Evolutionary conservation across 2,113 vertebrate species (phyloP).

Genomic region (Ardeotis arabs): DNA sequence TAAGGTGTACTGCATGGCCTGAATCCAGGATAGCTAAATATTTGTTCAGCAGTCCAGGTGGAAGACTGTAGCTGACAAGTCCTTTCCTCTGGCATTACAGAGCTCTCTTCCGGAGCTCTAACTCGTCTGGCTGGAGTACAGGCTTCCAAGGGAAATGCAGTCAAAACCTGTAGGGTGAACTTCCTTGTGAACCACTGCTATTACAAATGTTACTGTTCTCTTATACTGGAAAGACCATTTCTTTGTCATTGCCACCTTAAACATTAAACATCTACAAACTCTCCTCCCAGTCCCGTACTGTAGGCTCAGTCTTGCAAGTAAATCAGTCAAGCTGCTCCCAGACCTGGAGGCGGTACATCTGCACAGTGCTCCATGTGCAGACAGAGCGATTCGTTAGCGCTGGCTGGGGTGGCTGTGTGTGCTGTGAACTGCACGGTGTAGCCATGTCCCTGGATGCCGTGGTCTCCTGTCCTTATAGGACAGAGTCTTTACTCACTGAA

Average conservation of each 20-base stretch:
- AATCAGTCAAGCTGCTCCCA: neutral
- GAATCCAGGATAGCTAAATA: neutral
- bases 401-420: neutral
- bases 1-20: neutral
- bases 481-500: neutral
- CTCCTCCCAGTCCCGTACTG: neutral
- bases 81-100: neutral
- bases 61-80: neutral
- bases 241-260: neutral
- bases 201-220: neutral
- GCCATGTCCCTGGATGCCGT: neutral
- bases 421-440: neutral
- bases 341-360: neutral
- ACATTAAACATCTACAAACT: neutral
- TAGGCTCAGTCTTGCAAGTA: neutral
- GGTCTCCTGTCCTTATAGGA: neutral
- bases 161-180: neutral
- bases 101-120: neutral
- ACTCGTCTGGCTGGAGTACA: neutral
- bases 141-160: neutral
- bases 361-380: fast-evolving
- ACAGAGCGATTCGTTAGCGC: neutral
- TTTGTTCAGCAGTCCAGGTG: neutral
- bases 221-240: neutral
- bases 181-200: neutral